Base-by-base conservation (phyloP, 1,140 invertebrate species). In the Apocrypta bakeri region DNA sequence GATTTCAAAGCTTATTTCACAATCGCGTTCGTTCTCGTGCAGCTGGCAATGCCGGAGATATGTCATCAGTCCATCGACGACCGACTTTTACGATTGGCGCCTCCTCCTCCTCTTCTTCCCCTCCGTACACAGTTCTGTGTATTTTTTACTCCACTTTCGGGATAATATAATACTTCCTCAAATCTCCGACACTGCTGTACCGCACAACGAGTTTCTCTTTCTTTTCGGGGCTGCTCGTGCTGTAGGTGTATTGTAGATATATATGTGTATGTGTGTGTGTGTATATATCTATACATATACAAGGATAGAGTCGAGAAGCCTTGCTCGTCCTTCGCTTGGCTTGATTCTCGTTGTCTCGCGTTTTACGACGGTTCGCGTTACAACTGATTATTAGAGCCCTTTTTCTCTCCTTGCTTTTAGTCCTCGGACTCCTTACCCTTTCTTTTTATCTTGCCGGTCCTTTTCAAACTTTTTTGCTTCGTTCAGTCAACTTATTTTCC, bases 321-420 rank as follows among this genome's bases (percentile, higher is more conserved):
- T 29, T 61, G 12, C 56, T 17, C 63, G 24, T 66, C 66, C 71
- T 83, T 83, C 81, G 37, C 71, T 84, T 83, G 86, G 33, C 87
- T 88, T 84, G 88, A 90, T 89, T 89, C 87, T 89, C 88, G 89
- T 92, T 90, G 88, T 89, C 89, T 89, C 89, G 90, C 88, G 90
- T 89, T 81, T 92, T 91, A 91, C 89, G 90, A 91, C 88, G 90
- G 90, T 90, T 89, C 88, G 86, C 89, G 88, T 91, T 92, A 91
- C 90, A 92, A 92, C 90, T 92, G 90, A 92, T 92, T 92, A 92
- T 92, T 91, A 92, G 88, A 85, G 83, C 87, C 77, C 86, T 85
- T 84, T 85, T 85, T 84, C 72, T 73, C 71, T 61, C 33, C 56
- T 25, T 81, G 9, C 66, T 27, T 56, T 21, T 6, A 4, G 14